Percentiles rank a stretch among this genome's conserved stretches.
Evolutionary conservation across 2,797 vertebrate genomes (phyloP).

Genomic region (Sciaenops ocellatus): DNA sequence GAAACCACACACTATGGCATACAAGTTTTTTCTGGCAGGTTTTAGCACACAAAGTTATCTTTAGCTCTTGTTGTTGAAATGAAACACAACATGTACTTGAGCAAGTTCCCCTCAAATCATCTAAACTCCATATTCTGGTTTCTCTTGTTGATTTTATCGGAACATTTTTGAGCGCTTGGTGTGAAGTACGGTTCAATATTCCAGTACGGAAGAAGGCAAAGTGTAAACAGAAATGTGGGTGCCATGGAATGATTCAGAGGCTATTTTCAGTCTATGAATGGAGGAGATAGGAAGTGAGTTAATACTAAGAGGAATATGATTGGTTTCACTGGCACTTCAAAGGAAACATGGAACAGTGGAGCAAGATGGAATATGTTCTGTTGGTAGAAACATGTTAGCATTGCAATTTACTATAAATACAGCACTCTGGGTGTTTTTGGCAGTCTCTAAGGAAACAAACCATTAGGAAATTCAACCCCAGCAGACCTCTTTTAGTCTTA

Average conservation of each 20-base stretch:
- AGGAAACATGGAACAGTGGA: constrained; percentile 55
- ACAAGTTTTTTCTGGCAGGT: constrained; percentile 68
- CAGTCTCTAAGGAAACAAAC: constrained; percentile 62
- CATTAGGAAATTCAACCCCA: constrained; percentile 60
- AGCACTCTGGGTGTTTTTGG: constrained; percentile 57
- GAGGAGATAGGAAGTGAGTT: constrained; percentile 72
- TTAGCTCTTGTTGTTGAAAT: constrained; percentile 78
- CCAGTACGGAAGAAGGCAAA: constrained; percentile 79
- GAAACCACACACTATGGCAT: constrained; percentile 76
- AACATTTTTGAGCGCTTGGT: constrained; percentile 76
- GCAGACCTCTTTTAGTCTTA: constrained; percentile 47
- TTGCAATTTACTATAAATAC: constrained; percentile 74
- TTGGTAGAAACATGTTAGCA: constrained; percentile 65
- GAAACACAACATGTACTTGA: constrained; percentile 72
- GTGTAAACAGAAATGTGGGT: constrained; percentile 69
- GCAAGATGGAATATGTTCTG: constrained; percentile 51
- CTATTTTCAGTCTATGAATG: constrained; percentile 77
- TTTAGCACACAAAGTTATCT: constrained; percentile 73
- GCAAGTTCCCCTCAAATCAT: constrained; percentile 47
- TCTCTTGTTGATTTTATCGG: constrained; percentile 80
- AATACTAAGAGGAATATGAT: constrained; percentile 66
- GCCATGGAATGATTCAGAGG: constrained; percentile 73
- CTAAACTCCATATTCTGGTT: constrained; percentile 53
- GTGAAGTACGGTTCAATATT: constrained; percentile 76
- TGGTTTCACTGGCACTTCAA: constrained; percentile 65